A percentile compares a stretch with the other conserved stretches of the same genome.
phyloP scores from a whole-genome alignment of 2,888 invertebrate species.

The Neoitamus cyanurus region DNA sequence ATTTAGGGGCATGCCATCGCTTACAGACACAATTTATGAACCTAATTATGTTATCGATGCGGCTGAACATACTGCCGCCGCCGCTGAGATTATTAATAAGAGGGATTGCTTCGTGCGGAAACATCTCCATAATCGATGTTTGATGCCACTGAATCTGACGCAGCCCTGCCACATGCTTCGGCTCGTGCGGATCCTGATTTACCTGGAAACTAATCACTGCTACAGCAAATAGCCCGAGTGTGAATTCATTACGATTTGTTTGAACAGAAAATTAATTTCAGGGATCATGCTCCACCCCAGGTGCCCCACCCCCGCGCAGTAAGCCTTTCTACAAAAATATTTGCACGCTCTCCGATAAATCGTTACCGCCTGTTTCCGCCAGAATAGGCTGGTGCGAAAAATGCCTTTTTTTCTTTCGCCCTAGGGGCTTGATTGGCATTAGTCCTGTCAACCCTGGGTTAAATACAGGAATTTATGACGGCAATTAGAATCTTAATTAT shows the following conservation, averaged over 20 bases:
- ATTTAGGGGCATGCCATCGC: neutral
- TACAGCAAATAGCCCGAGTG: neutral
- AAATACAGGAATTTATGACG: constrained; percentile 44
- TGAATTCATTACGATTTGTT: constrained; percentile 31
- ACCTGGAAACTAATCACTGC: neutral
- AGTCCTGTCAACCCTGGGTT: constrained; percentile 42
- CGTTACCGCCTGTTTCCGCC: neutral
- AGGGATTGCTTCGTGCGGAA: neutral
- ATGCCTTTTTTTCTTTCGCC: neutral
- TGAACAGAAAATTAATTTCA: constrained; percentile 26
- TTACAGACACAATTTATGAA: constrained; percentile 31
- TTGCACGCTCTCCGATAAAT: constrained; percentile 34
- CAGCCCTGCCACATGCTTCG: neutral
- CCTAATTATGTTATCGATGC: constrained; percentile 35
- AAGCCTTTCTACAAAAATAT: constrained; percentile 33
- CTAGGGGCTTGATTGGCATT: constrained; percentile 18
- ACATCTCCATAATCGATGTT: constrained; percentile 21
- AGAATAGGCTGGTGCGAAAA: neutral
- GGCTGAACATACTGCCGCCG: neutral
- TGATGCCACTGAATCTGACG: neutral
- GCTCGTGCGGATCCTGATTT: neutral
- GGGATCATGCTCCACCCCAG: neutral
- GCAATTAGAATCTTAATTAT: constrained; percentile 49
- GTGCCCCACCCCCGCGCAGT: neutral
- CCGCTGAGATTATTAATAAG: constrained; percentile 3